phyloP scores from a whole-genome alignment of 64 coral and sea anemone genomes.

The Stichodactyla helianthus region DNA sequence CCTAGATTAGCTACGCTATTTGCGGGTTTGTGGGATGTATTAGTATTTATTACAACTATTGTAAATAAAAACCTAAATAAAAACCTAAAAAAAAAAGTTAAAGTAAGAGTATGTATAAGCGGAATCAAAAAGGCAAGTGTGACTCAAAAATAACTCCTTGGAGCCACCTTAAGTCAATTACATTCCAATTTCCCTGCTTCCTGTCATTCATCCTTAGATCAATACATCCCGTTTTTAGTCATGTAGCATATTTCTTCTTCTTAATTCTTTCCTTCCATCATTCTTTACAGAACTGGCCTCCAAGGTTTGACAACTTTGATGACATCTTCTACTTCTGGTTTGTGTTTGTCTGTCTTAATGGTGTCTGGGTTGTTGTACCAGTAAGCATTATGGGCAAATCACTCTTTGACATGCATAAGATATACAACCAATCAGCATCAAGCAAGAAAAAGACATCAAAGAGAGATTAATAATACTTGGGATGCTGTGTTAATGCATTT shows the following conservation, averaged over 20 bases:
- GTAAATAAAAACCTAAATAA: no score
- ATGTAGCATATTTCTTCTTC: neutral
- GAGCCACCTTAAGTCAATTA: no score
- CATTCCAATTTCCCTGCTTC: no score
- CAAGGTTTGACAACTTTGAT: slow-evolving; percentile 65
- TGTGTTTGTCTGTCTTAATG: slow-evolving; percentile 76
- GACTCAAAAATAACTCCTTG: no score
- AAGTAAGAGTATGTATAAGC: no score
- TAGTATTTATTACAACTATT: no score
- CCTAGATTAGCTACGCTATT: no score
- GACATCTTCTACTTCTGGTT: slow-evolving; percentile 95
- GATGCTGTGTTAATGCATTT: no score
- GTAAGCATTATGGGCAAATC: slow-evolving; percentile 48
- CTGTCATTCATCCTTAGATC: neutral
- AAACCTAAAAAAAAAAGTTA: no score
- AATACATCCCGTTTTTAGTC: neutral
- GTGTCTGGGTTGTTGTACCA: slow-evolving; percentile 67
- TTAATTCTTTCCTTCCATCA: neutral
- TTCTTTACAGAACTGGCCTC: slow-evolving; percentile 64
- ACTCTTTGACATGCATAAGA: neutral
- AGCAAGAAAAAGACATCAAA: neutral
- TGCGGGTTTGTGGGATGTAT: no score
- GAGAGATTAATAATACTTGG: neutral
- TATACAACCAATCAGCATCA: neutral
- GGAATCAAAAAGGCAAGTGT: no score